Base-by-base conservation (phyloP, 23 tunicate genomes). In the Ascidia mentula region DNA sequence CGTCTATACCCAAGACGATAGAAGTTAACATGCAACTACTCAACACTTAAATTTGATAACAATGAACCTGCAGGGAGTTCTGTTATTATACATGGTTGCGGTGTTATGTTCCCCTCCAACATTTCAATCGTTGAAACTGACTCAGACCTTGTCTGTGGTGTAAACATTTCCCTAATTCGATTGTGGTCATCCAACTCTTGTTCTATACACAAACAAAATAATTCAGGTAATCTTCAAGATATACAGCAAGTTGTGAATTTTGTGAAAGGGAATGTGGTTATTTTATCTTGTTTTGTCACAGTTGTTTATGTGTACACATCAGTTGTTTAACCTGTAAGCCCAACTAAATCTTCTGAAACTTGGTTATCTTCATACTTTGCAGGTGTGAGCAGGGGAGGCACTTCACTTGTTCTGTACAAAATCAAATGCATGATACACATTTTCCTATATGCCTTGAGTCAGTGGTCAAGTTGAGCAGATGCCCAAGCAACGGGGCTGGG, bases 171-270 rank as follows among this genome's bases (percentile, higher is more conserved):
- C 15, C 97, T 69, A 40, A 69, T 73, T 26, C 90, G 40, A 12
- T 76, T 84, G 38, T 79, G 37, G 38, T 91, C 90, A 72, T 91
- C 90, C 1, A 75, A 20, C 38, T 91, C 97, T 72, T 91, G 87
- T 12, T 61, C 81, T 75, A 76, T 46, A 37, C 6, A 53, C 7
- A 53, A 5, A 42, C 53, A 42, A 42, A 42, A 15, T 42, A 42
- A 42, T 15, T 42, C 53, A 42, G 12, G 12, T 12, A 9, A 9
- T 42, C 53, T 42, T 12, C 53, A 9, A 12, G 15, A 42, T 42
- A n/a, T n/a, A n/a, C n/a, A n/a, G n/a, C n/a, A n/a, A n/a, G n/a
- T n/a, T n/a, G n/a, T n/a, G n/a, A n/a, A n/a, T n/a, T n/a, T n/a
- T n/a, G n/a, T n/a, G n/a, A n/a, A n/a, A n/a, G n/a, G n/a, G n/a